phyloP scores from a whole-genome alignment of 2,113 vertebrate genomes.

The Actenoides lindsayi region DNA sequence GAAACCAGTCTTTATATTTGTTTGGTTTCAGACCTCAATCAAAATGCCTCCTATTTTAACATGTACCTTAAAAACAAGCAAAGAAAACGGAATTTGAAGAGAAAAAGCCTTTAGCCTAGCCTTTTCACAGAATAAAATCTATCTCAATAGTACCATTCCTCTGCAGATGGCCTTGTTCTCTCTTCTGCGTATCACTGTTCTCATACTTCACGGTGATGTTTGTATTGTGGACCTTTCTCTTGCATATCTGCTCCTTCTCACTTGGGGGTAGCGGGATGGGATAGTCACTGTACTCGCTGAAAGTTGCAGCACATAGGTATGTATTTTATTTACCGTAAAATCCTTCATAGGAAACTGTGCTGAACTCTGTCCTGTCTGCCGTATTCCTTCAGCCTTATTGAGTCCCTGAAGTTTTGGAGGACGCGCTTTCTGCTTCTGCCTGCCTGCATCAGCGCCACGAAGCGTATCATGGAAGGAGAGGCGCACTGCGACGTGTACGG shows the following conservation, averaged over 20 bases:
- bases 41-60: not conserved
- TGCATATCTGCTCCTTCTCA: not conserved
- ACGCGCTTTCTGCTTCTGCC: slow-evolving; percentile 95
- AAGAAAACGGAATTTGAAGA: too few relatives aligned
- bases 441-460: slow-evolving; percentile 88
- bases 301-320: not conserved
- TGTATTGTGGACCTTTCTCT: not conserved
- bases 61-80: not conserved
- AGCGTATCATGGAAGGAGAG: slow-evolving; percentile 90
- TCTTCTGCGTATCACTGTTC: not conserved
- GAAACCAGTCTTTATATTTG: not conserved
- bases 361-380: not conserved
- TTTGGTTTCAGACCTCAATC: not conserved
- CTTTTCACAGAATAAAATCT: not conserved
- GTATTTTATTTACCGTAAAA: not conserved
- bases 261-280: not conserved
- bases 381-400: slow-evolving; percentile 82
- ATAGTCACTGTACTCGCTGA: not conserved
- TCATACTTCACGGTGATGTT: not conserved
- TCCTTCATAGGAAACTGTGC: not conserved
- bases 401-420: slow-evolving; percentile 97
- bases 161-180: not conserved
- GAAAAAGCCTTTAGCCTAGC: not conserved
- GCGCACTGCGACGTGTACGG: slow-evolving; percentile 93
- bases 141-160: not conserved